Evolutionary conservation across 2,888 invertebrate genomes (phyloP).

Genomic region (Ptychoptera albimana): DNA sequence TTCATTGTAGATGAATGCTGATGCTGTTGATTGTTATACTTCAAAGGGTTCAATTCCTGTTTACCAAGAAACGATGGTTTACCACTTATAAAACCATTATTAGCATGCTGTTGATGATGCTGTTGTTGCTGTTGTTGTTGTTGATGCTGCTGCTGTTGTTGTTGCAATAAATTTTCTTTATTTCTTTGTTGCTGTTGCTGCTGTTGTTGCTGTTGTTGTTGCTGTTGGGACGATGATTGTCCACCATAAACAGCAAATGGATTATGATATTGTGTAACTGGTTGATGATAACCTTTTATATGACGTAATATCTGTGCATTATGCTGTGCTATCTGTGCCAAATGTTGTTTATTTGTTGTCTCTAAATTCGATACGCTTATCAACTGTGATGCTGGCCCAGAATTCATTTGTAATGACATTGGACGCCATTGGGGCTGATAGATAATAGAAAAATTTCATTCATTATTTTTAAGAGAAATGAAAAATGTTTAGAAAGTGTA

Average conservation of each 20-base stretch:
- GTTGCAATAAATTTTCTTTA: constrained; percentile 8
- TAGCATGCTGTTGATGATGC: not conserved
- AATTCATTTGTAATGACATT: constrained; percentile 1
- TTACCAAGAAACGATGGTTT: constrained; percentile 8
- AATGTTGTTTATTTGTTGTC: constrained; percentile 8
- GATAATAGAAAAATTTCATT: too few relatives aligned
- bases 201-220: constrained; percentile 4
- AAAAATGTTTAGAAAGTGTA: too few relatives aligned
- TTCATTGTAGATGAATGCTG: constrained; percentile 7
- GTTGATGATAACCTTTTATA: constrained; percentile 9
- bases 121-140: too few relatives aligned
- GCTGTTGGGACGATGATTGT: constrained; percentile 1
- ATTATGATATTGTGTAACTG: constrained; percentile 9
- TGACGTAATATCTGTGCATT: constrained; percentile 11
- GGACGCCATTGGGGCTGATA: constrained; percentile 9
- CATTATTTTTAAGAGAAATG: too few relatives aligned
- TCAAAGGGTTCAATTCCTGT: constrained; percentile 4
- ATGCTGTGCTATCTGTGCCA: constrained; percentile 11
- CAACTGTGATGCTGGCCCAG: constrained; percentile 6
- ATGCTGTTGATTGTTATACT: constrained; percentile 7
- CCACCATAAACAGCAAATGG: constrained; percentile 7
- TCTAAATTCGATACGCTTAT: constrained; percentile 9
- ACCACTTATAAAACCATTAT: constrained; percentile 3
- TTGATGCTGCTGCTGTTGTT: not conserved
- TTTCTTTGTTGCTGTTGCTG: constrained; percentile 8